These are phyloP conservation scores for Aepyceros melampus DNA, from an alignment of 2,113 vertebrate genomes.

Conservation along the genomic window DNA sequence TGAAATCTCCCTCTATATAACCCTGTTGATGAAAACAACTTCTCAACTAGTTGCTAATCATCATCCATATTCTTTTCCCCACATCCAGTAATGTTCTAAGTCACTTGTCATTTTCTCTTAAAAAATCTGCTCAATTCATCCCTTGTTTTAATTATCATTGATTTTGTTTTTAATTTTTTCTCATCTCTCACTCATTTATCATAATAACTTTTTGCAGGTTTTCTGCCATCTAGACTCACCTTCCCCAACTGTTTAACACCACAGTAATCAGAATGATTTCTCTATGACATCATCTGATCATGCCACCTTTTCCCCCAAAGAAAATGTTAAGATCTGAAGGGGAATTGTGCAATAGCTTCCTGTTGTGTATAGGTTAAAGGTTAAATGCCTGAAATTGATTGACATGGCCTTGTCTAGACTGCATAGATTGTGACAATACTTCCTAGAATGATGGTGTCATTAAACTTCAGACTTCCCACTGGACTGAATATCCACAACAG, in stretches of 20 bases:
- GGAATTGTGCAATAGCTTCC: not conserved
- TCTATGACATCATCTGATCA: not conserved
- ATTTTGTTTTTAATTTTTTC: not conserved
- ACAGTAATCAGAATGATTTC: not conserved
- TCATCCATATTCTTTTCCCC: not conserved
- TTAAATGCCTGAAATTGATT: not conserved
- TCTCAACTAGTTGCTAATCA: not conserved
- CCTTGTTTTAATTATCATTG: not conserved
- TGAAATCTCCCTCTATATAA: not conserved
- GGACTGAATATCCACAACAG: not conserved
- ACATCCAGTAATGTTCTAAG: not conserved
- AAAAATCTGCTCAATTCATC: not conserved
- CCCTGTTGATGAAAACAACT: not conserved
- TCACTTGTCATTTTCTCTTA: not conserved
- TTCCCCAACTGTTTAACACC: not conserved
- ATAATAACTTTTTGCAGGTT: not conserved
- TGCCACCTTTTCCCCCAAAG: not conserved
- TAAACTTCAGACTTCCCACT: not conserved
- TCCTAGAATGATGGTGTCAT: not conserved
- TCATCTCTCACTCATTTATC: not conserved
- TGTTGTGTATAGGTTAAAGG: not conserved
- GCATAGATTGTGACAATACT: not conserved
- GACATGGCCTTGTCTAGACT: not conserved
- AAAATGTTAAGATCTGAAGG: not conserved
- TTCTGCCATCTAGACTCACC: not conserved